Conservation (phyloP, 2,113 vertebrate genomes). For the Ophthalmolycus amberensis region DNA sequence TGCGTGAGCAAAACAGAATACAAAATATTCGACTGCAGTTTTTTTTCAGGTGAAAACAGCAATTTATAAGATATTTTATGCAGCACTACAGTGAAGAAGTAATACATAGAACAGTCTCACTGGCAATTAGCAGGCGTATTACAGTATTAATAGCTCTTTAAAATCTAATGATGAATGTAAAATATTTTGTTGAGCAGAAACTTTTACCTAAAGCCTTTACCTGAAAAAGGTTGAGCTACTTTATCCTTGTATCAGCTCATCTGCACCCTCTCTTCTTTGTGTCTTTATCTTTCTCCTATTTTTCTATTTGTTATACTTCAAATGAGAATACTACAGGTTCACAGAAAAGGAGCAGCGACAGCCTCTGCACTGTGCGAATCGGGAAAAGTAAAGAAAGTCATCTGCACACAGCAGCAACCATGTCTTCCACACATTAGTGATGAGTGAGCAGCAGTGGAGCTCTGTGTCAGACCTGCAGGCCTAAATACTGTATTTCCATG, state of each 20-base stretch:
- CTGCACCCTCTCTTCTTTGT: background rate
- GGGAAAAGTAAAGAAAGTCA: background rate
- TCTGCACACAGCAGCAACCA: background rate
- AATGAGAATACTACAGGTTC: background rate
- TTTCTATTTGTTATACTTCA: background rate
- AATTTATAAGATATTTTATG: background rate
- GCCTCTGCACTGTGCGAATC: background rate
- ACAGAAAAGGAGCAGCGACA: background rate
- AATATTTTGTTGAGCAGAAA: background rate
- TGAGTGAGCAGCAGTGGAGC: conserved; percentile 29
- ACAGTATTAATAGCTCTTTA: background rate
- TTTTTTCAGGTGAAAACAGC: conserved; percentile 27
- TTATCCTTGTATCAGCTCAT: background rate
- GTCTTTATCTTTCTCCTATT: background rate
- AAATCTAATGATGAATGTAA: background rate
- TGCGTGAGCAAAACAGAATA: conserved; percentile 43
- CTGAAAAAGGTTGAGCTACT: background rate
- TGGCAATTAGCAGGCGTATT: background rate
- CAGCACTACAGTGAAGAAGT: background rate
- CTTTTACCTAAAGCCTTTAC: background rate
- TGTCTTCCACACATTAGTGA: conserved; percentile 25
- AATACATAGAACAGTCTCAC: background rate
- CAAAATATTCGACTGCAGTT: conserved; percentile 11
- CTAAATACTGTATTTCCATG: conserved; percentile 37
- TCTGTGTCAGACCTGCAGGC: conserved; percentile 49